Conservation (phyloP, 1,140 invertebrate genomes). For the Laupala kohalensis region DNA sequence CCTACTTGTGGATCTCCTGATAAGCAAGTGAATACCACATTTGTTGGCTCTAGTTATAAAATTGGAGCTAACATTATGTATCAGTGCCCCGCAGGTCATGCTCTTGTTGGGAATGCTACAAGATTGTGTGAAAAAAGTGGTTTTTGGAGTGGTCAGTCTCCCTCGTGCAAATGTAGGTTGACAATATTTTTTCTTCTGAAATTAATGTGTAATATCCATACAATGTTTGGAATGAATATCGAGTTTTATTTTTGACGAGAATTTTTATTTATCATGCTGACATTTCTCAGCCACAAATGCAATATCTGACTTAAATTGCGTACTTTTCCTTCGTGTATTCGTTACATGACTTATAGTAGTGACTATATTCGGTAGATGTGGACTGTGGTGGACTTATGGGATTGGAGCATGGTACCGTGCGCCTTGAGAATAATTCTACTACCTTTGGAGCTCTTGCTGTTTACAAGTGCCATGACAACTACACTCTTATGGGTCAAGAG, state of each 20-base stretch:
- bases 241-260: too few relatives aligned
- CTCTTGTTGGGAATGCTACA: conserved; percentile 55
- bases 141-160: conserved; percentile 65
- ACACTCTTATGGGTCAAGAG: conserved; percentile 62
- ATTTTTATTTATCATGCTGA: too few relatives aligned
- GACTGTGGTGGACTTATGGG: conserved; percentile 59
- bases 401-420: conserved; percentile 60
- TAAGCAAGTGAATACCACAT: conserved; percentile 67
- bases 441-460: conserved; percentile 60
- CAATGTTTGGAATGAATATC: too few relatives aligned
- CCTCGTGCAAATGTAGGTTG: conserved; percentile 72
- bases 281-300: too few relatives aligned
- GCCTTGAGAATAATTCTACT: conserved; percentile 50
- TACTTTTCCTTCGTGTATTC: too few relatives aligned
- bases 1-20: conserved; percentile 76
- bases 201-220: too few relatives aligned
- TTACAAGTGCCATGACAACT: conserved; percentile 71
- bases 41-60: conserved; percentile 52
- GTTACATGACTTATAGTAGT: too few relatives aligned
- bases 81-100: conserved; percentile 67
- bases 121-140: conserved; percentile 58
- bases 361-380: conserved; percentile 55
- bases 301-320: too few relatives aligned
- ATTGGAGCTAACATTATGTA: conserved; percentile 60
- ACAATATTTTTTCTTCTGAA: background rate